Evolutionary conservation across 2,888 invertebrate genomes (phyloP), one percentile per base, ranked within the genome.

Genomic region (Drosophila meridiana): DNA sequence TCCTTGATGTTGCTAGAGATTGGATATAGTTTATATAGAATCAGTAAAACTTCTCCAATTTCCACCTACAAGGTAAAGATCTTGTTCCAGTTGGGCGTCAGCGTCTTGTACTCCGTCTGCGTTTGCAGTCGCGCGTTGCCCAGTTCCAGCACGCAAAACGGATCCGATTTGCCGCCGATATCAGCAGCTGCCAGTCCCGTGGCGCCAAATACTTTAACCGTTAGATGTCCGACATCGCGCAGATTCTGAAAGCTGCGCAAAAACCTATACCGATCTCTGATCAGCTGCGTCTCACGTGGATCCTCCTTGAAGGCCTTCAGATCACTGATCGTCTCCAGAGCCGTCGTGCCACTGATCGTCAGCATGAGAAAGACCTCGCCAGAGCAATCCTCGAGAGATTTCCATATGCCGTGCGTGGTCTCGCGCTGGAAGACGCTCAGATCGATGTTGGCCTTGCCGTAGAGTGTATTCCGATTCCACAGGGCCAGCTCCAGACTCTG

Each of bases 61-160:
- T 11, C 4, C 13, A 95, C 97, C 95, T 94, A 98, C 98, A 99
- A 99, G 52, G 98, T 98, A 92, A 99, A 99, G 82, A 99, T 97
- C 94, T 99, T 99, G 94, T 99, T 98, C 99, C 99, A 99, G 80
- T 96, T 98, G 0, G 99, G 99, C 62, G 96, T 95, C 30, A 99
- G 94, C 0, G 99, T 99, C 93, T 99, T 99, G 93, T 99, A 99
- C 93, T 99, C 99, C 0, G 99, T 99, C 93, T 99, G 99, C 0
- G 99, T 99, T 93, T 99, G 99, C 42, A 99, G 94, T 59, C 99
- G 95, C 1, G 98, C 96, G 92, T 99, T 99, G 14, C 98, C 97
- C 76, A 99, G 94, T 92, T 99, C 99, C 28, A 99, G 93, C 0
- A 99, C 99, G 93, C 99, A 99, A 93, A 99, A 99, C 0, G 99